Evolutionary conservation across 2,888 invertebrate genomes (phyloP), one percentile per base, ranked within the genome.

Genomic region (Lasius platythorax): DNA sequence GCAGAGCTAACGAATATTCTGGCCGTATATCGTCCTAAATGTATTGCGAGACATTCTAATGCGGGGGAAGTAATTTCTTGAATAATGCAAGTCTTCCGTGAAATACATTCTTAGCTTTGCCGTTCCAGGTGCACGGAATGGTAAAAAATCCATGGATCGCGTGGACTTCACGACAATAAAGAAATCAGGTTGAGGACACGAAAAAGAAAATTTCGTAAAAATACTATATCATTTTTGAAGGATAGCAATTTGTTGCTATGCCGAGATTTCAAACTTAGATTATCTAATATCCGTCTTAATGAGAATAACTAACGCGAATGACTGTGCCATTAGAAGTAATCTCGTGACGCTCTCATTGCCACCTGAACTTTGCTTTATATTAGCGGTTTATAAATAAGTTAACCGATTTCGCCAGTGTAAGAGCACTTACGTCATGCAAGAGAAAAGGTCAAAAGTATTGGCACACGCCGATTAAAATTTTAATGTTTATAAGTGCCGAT

Each of bases 381-480:
- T 78, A 78, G n/a, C 78, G 53, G 30, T 81, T 67, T 84, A 84
- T 84, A 82, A 84, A 84, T 84, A 84, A 82, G 68, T 61, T 61
- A 40, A 28, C 67, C 43, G 82, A 82, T 82, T 66, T 66, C 58
- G 66, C 70, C 66, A 43, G 56, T 46, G 58, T 43, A 61, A 66
- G 66, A 58, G 82, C 67, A 73, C 30, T 67, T 72, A 61, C 63
- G 70, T 58, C 64, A 67, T 40, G 74, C 73, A 61, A 50, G 58
- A 67, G 15, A 43, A 84, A 84, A 84, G 84, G 84, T 84, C 82
- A 84, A 67, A 84, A 82, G 84, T 73, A 73, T 61, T 18, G 40
- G 23, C 63, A 46, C 30, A 66, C 46, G 64, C 30, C 61, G 73
- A 84, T 66, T 61, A 50, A 50, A 72, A 81, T 81, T 72, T 46